These are phyloP conservation scores for Shargacucullia verbasci DNA, from an alignment of 2,888 invertebrate genomes.

Conservation along the genomic window DNA sequence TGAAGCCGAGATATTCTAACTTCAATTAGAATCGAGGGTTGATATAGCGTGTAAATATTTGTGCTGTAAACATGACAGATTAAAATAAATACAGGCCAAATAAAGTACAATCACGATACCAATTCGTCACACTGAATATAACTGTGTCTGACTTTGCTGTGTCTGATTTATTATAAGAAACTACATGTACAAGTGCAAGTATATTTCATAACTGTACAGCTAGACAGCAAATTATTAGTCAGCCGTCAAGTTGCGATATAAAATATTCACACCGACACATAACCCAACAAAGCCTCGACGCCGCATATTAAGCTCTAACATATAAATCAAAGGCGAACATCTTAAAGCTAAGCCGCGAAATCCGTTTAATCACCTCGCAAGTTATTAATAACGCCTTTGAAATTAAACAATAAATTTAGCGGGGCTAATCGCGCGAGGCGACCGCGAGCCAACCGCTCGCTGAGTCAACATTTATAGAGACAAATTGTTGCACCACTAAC, in stretches of 20 bases:
- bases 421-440: slow-evolving; percentile 85
- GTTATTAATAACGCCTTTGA: slow-evolving; percentile 88
- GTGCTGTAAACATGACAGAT: slow-evolving; percentile 17
- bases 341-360: slow-evolving; percentile 82
- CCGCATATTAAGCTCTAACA: slow-evolving; percentile 73
- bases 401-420: slow-evolving; percentile 89
- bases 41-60: too few relatives aligned
- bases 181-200: slow-evolving; percentile 9
- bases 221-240: slow-evolving; percentile 46
- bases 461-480: slow-evolving; percentile 89
- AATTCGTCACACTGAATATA: slow-evolving; percentile 37
- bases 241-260: slow-evolving; percentile 51
- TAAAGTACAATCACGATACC: slow-evolving; percentile 23
- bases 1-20: background rate
- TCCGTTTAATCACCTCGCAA: slow-evolving; percentile 86
- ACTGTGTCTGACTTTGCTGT: slow-evolving; percentile 30
- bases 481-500: slow-evolving; percentile 88
- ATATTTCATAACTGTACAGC: slow-evolving; percentile 37
- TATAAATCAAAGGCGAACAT: slow-evolving; percentile 84
- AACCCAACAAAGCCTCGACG: slow-evolving; percentile 68
- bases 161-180: slow-evolving; percentile 36
- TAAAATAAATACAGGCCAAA: slow-evolving; percentile 22
- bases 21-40: too few relatives aligned
- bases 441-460: slow-evolving; percentile 81
- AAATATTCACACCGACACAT: slow-evolving; percentile 60